Evolutionary conservation across 2,113 vertebrate genomes (phyloP), one percentile per base, ranked within the genome.

Genomic region (Strigops habroptila): DNA sequence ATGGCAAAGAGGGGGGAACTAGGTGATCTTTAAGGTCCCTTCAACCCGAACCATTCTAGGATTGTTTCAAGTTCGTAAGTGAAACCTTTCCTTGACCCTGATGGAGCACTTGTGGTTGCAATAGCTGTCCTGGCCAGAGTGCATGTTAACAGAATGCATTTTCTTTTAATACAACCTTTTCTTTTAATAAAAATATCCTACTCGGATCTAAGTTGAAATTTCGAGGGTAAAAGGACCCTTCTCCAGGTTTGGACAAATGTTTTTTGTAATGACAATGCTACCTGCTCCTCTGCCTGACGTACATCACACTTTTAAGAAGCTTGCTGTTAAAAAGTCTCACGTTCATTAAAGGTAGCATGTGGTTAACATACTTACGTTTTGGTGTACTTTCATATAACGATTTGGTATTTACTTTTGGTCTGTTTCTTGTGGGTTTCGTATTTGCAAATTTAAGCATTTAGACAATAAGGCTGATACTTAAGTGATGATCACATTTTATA

Each of bases 211-310:
- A 65, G 52, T 10, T 70, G 62, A 70, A 63, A 53, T 78, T 33
- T 31, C 63, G n/a, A 44, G 60, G 15, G 18, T 14, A 44, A 41
- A 60, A 14, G 0, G 3, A 12, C 4, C 24, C 55, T 85, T 39
- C 51, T 88, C 5, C 30, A 19, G 28, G 7, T 73, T 70, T 37
- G 46, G 10, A 7, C 15, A 30, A 11, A 35, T 10, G 4, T 5
- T 23, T 79, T 51, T 21, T 23, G 41, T 23, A 18, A 23, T 21
- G 14, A 41, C 37, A 85, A 23, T 12, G 33, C 28, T 43, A 0
- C 33, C 18, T 0, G 2, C 53, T 33, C 60, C 57, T 49, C 44
- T 74, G 71, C 24, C 18, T 33, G 62, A 52, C 0, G 0, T 60
- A 30, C 24, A 14, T 55, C 63, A 25, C 25, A 11, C 63, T 52